phyloP scores from a whole-genome alignment of 2,888 invertebrate species.

The Rambutsinella grinnellia region DNA sequence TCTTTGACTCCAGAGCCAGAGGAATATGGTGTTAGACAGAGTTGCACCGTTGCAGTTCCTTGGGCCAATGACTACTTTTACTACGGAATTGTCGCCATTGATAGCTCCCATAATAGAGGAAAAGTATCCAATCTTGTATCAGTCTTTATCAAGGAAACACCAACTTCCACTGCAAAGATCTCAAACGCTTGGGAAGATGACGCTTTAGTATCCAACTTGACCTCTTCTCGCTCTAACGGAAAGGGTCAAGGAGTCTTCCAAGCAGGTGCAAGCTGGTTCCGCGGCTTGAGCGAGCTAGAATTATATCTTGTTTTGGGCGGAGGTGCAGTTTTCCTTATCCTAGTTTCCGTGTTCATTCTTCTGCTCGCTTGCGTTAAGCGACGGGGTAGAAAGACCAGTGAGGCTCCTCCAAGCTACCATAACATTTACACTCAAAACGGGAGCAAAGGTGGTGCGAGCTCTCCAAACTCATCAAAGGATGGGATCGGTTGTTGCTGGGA shows the following conservation, averaged over 20 bases:
- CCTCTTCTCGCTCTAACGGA: constrained; percentile 63
- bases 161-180: constrained; percentile 66
- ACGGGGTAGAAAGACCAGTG: constrained; percentile 58
- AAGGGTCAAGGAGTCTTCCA: constrained; percentile 62
- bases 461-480: constrained; percentile 55
- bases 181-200: constrained; percentile 66
- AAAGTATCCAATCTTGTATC: constrained; percentile 67
- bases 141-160: constrained; percentile 67
- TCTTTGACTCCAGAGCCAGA: constrained; percentile 66
- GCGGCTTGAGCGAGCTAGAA: constrained; percentile 63
- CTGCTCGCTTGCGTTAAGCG: constrained; percentile 64
- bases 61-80: constrained; percentile 67
- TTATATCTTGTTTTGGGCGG: constrained; percentile 66
- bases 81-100: constrained; percentile 67
- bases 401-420: constrained; percentile 65
- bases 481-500: constrained; percentile 65
- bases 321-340: constrained; percentile 64
- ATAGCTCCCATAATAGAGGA: constrained; percentile 66
- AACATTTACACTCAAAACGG: constrained; percentile 64
- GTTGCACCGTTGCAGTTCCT: constrained; percentile 66
- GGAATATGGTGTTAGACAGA: constrained; percentile 66
- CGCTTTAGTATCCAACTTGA: constrained; percentile 64
- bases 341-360: constrained; percentile 65
- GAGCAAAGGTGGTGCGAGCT: constrained; percentile 43
- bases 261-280: constrained; percentile 66